Percentiles rank a stretch among this genome's conserved stretches.
phyloP scores from a whole-genome alignment of 2,888 invertebrate species.

The Acrobeloides nanus region DNA sequence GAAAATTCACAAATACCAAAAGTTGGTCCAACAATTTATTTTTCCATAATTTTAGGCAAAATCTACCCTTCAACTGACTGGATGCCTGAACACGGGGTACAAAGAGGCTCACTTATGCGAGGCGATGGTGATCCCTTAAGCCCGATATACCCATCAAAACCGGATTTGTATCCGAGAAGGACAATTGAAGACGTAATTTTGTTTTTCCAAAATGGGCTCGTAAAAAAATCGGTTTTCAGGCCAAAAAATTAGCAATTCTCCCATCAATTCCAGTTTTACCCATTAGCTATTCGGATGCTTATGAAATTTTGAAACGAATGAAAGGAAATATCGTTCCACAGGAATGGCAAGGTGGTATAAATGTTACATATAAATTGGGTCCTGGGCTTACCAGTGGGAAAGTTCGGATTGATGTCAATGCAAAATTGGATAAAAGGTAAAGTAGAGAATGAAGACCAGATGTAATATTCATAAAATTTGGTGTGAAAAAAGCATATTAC shows the following conservation, averaged over 20 bases:
- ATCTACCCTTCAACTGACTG: conserved; percentile 36
- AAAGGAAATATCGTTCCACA: conserved; percentile 51
- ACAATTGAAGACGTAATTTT: conserved; percentile 26
- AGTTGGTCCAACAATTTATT: neutral
- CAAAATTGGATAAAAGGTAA: conserved; percentile 33
- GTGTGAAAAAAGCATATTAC: too few species aligned
- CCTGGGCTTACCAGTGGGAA: conserved; percentile 35
- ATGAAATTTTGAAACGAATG: conserved; percentile 36
- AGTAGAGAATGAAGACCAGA: neutral
- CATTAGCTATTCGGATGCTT: conserved; percentile 56
- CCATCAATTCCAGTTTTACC: conserved; percentile 57
- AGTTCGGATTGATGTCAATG: conserved; percentile 30
- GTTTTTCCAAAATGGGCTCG: conserved; percentile 1
- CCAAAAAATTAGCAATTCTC: conserved; percentile 27
- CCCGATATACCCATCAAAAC: conserved; percentile 58
- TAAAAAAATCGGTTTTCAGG: conserved; percentile 18
- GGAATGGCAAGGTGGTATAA: conserved; percentile 55
- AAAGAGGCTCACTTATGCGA: conserved; percentile 54
- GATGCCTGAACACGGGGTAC: conserved; percentile 58
- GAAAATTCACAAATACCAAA: neutral
- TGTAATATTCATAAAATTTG: too few species aligned
- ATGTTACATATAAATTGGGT: conserved; percentile 48
- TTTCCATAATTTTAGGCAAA: conserved; percentile 7
- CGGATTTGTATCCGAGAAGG: conserved; percentile 43
- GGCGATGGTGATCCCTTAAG: conserved; percentile 59